phyloP scores from a whole-genome alignment of 2,888 invertebrate species.

The Melinaea menophilus region DNA sequence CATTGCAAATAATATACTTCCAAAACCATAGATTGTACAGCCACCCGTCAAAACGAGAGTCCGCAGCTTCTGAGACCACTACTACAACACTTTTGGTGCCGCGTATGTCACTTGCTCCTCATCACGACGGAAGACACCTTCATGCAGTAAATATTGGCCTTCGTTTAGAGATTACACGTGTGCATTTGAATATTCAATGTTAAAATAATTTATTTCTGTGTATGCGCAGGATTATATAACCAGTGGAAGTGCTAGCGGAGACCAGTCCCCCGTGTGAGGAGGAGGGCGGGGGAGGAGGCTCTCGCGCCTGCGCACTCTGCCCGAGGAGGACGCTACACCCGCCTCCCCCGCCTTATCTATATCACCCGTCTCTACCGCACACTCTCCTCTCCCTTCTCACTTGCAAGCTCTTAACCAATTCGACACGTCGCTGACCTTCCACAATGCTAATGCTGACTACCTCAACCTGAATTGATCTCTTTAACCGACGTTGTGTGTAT shows the following conservation, averaged over 20 bases:
- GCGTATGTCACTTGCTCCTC: slow-evolving; percentile 64
- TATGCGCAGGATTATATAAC: slow-evolving; percentile 69
- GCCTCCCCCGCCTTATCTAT: slow-evolving; percentile 40
- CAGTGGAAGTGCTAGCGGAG: slow-evolving; percentile 70
- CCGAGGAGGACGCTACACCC: slow-evolving; percentile 65
- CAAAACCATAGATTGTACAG: slow-evolving; percentile 80
- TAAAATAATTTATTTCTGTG: neutral
- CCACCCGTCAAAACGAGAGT: slow-evolving; percentile 87
- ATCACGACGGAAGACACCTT: slow-evolving; percentile 60
- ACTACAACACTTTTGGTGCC: slow-evolving; percentile 83
- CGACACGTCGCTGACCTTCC: slow-evolving; percentile 17
- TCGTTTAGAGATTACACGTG: too few species aligned
- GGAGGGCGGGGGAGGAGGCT: slow-evolving; percentile 76
- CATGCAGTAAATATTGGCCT: slow-evolving; percentile 57
- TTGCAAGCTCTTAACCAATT: slow-evolving; percentile 2
- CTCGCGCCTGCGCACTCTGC: slow-evolving; percentile 66
- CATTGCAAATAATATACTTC: slow-evolving; percentile 13
- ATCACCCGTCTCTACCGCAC: slow-evolving; percentile 7
- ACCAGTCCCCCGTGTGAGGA: slow-evolving; percentile 74
- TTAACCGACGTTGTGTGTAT: neutral
- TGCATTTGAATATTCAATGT: neutral
- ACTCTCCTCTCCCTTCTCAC: neutral
- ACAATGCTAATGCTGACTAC: slow-evolving; percentile 19
- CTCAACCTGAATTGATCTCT: slow-evolving; percentile 27
- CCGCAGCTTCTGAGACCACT: slow-evolving; percentile 88